Base-by-base conservation (phyloP, 2,113 vertebrate genomes). In the Amia ocellicauda region DNA sequence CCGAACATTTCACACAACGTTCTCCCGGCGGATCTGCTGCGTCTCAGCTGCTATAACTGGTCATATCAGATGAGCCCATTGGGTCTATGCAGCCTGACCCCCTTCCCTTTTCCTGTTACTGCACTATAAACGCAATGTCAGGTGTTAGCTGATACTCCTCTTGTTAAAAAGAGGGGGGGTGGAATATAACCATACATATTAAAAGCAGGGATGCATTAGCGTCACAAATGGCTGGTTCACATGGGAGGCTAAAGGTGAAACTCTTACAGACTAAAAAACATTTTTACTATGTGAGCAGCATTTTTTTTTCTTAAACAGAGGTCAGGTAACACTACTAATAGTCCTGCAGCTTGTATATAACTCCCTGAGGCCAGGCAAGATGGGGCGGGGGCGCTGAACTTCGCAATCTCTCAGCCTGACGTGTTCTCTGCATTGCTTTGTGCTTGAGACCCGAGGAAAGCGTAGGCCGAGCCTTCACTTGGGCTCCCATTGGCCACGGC, bases 61-160 rank as follows among this genome's bases (percentile, higher is more conserved):
- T 83, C 80, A 81, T 31, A 74, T 69, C 73, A 75, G 79, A 80
- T 58, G 11, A 71, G 62, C 20, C 45, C 59, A 11, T 14, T 28
- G 5, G 43, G 45, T 10, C 27, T 2, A n/a, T 7, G 27, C 55
- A 4, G 7, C 55, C 28, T 31, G 55, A 67, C 78, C 78, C 77
- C 77, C 74, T 62, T 27, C 73, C 66, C 65, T 50, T 74, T 83
- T 86, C 78, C 86, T 75, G 73, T 69, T 65, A 67, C 77, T 42
- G 59, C 67, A 64, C 71, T 64, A 62, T 23, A 63, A 79, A 70
- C 22, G 13, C 64, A 47, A 66, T 74, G 73, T 74, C 70, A 76
- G 79, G 74, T 75, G 73, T 80, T 76, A 81, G 68, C 58, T 72
- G 83, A 88, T 79, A 78, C 70, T 52, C 71, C 71, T 69, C 76